These are phyloP conservation scores for Mycetomoellerius zeteki DNA, from an alignment of 1,140 invertebrate genomes.

Conservation along the genomic window DNA sequence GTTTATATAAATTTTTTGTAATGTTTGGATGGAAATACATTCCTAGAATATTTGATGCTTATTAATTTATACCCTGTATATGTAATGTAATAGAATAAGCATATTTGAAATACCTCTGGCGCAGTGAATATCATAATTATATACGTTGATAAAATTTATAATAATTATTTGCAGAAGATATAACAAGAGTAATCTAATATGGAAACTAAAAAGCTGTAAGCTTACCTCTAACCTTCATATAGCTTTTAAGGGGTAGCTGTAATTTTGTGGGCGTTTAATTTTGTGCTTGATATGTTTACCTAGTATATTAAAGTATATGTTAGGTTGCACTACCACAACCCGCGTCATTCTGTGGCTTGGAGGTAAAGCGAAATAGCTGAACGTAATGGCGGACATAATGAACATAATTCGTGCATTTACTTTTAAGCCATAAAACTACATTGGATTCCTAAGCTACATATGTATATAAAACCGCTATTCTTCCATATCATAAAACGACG, in stretches of 20 bases:
- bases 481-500: neutral
- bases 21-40: no score
- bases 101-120: neutral
- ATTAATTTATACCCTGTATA: no score
- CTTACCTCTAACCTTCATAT: no score
- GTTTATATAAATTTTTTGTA: no score
- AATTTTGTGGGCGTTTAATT: slow-evolving; percentile 44
- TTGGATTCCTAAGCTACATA: neutral
- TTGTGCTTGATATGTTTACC: slow-evolving; percentile 37
- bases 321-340: slow-evolving; percentile 6
- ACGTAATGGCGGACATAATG: slow-evolving; percentile 45
- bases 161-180: slow-evolving; percentile 1
- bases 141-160: neutral
- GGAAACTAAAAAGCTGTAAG: no score
- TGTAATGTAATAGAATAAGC: neutral
- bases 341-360: slow-evolving; percentile 36
- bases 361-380: slow-evolving; percentile 32
- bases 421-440: neutral
- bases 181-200: neutral
- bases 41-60: no score
- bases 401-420: slow-evolving; percentile 50
- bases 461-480: neutral
- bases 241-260: neutral
- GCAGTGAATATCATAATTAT: neutral
- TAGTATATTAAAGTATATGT: slow-evolving; percentile 35